Base-by-base conservation (phyloP, 1,140 invertebrate genomes). In the Drosophila ananassae region DNA sequence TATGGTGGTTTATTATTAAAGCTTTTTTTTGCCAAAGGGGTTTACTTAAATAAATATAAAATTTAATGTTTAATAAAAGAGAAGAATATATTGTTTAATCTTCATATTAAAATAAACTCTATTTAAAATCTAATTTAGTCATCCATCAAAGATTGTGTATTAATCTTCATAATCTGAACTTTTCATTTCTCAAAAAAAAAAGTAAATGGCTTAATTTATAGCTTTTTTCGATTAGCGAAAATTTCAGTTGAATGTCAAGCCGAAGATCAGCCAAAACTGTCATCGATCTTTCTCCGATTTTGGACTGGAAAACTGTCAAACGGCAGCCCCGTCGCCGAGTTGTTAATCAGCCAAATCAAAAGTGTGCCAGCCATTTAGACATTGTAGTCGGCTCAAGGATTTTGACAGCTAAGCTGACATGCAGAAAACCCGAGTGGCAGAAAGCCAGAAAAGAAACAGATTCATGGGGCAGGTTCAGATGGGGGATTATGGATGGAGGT, bases 341-440 rank as follows among this genome's bases (percentile, higher is more conserved):
- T 69, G 67, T 69, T 87, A 85, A 87, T 87, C 82, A 82, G 82
- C 69, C 51, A 63, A 79, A 73, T 41, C 52, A 53, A 62, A 61
- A 73, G 46, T 61, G 67, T 53, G 58, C 47, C 60, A 80, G 60
- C 59, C 79, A 77, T 81, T 77, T 82, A 73, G 74, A 77, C 75
- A 69, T 77, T 85, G 81, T 52, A 69, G 57, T 64, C 67, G 37
- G 69, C 81, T 85, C 81, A 87, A 85, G 82, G 82, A 85, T 82
- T 85, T 82, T 85, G 78, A 85, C 82, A 85, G 82, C 69, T 87
- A 77, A 87, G 82, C 78, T 89, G 78, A 89, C 82, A 75, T 85
- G 83, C 64, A 67, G 59, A 63, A 85, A 79, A 60, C 25, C 59
- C 48, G 34, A 71, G 32, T 53, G 46, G 39, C 53, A 24, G 13